Conservation (phyloP, 1,140 invertebrate species). For the Diabrotica virgifera region DNA sequence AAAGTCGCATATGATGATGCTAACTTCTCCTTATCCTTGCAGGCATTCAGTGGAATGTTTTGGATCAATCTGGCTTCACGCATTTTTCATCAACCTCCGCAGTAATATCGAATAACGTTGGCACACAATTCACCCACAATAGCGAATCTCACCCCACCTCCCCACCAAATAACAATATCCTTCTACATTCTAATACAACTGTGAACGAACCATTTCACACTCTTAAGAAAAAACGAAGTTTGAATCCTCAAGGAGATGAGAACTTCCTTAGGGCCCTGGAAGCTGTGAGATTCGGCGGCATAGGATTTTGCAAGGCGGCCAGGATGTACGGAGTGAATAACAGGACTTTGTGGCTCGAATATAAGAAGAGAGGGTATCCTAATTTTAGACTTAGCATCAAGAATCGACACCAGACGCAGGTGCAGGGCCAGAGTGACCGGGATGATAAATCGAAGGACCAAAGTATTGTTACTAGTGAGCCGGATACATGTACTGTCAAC, state of each 20-base stretch:
- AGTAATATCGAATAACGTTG: slow-evolving; percentile 39
- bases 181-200: neutral
- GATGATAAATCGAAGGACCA: slow-evolving; percentile 44
- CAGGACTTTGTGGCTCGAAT: slow-evolving; percentile 78
- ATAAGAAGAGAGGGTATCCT: slow-evolving; percentile 77
- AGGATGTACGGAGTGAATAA: slow-evolving; percentile 79
- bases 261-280: slow-evolving; percentile 75
- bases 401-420: slow-evolving; percentile 59
- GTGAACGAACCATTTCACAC: slow-evolving; percentile 27
- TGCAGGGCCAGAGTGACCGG: slow-evolving; percentile 44
- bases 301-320: slow-evolving; percentile 81
- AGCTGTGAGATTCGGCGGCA: slow-evolving; percentile 75
- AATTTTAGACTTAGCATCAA: slow-evolving; percentile 72
- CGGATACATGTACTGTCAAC: slow-evolving; percentile 32
- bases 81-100: slow-evolving; percentile 55
- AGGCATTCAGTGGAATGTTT: slow-evolving; percentile 69
- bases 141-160: slow-evolving; percentile 16
- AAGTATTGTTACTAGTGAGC: neutral
- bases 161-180: slow-evolving; percentile 21
- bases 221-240: slow-evolving; percentile 59
- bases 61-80: slow-evolving; percentile 62
- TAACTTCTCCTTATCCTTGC: slow-evolving; percentile 46
- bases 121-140: slow-evolving; percentile 8
- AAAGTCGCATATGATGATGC: neutral
- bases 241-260: slow-evolving; percentile 73